A percentile compares a stretch with the other conserved stretches of the same genome.
These are phyloP conservation scores for Orussus abietinus DNA, from an alignment of 1,140 invertebrate genomes.

Conservation along the genomic window DNA sequence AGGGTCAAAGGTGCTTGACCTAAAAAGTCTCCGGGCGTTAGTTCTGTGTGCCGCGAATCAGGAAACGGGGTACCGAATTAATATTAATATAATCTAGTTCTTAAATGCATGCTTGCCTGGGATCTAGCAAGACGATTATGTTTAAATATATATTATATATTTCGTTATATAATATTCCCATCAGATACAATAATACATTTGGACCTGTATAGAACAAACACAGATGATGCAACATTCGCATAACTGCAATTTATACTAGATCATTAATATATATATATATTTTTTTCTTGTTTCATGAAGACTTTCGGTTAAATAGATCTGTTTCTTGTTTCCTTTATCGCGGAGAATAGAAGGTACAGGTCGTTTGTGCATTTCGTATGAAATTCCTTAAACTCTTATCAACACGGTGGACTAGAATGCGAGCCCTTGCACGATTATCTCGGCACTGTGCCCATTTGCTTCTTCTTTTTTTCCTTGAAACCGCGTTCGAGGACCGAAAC, in stretches of 20 bases:
- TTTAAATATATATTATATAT: conserved; percentile 35
- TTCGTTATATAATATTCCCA: conserved; percentile 40
- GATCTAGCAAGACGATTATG: conserved; percentile 18
- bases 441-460: conserved; percentile 9
- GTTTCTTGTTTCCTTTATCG: conserved; percentile 26
- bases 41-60: conserved; percentile 21
- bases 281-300: conserved; percentile 35
- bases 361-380: conserved; percentile 32
- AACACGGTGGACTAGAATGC: too few relatives aligned
- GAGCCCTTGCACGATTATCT: conserved; percentile 1
- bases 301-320: conserved; percentile 40
- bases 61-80: conserved; percentile 13
- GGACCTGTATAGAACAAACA: conserved; percentile 45
- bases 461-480: conserved; percentile 14
- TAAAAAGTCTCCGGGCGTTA: conserved; percentile 16
- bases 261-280: conserved; percentile 39
- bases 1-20: conserved; percentile 19
- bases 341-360: conserved; percentile 36
- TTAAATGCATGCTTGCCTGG: conserved; percentile 24
- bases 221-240: conserved; percentile 44
- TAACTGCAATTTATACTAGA: conserved; percentile 43
- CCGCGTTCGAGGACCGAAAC: conserved; percentile 21
- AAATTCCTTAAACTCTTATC: too few relatives aligned
- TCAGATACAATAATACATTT: conserved; percentile 47
- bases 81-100: conserved; percentile 22